These are phyloP conservation scores for Drosophila austrosaltans DNA, from an alignment of 2,888 invertebrate genomes.

Conservation along the genomic window DNA sequence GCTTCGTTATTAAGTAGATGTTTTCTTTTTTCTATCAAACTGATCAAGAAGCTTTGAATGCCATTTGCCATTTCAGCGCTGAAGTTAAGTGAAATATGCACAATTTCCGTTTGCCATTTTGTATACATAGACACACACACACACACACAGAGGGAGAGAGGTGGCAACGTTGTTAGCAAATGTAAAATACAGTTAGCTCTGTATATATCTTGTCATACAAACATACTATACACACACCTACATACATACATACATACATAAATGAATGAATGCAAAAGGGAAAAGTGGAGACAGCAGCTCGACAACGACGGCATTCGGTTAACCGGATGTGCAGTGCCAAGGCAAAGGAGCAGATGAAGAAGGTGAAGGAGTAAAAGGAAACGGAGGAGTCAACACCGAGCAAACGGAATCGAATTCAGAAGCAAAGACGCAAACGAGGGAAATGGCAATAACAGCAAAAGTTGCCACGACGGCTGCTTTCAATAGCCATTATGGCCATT, in stretches of 20 bases:
- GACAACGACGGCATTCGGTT: conserved; percentile 48
- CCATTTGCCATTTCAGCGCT: conserved; percentile 69
- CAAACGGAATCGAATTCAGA: conserved; percentile 6
- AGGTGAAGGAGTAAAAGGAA: background rate
- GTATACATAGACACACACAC: conserved; percentile 19
- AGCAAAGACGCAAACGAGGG: conserved; percentile 23
- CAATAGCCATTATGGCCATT: conserved; percentile 57
- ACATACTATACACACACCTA: too few species aligned
- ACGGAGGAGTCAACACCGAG: conserved; percentile 6
- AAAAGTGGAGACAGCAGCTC: conserved; percentile 31
- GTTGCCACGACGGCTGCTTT: conserved; percentile 45
- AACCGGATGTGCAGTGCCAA: conserved; percentile 39
- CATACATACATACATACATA: conserved; percentile 20
- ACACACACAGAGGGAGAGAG: conserved; percentile 4
- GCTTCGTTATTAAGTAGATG: background rate
- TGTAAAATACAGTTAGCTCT: conserved; percentile 59
- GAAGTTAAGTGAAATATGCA: conserved; percentile 74
- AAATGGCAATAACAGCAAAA: conserved; percentile 34
- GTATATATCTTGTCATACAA: conserved; percentile 31
- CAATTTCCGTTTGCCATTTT: conserved; percentile 75
- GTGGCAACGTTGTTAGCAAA: conserved; percentile 47
- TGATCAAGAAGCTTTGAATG: conserved; percentile 32
- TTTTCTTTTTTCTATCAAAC: background rate
- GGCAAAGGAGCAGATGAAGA: conserved; percentile 18
- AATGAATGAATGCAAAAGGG: conserved; percentile 37